Conservation (phyloP, 2,797 vertebrate genomes). For the Lemur catta region DNA sequence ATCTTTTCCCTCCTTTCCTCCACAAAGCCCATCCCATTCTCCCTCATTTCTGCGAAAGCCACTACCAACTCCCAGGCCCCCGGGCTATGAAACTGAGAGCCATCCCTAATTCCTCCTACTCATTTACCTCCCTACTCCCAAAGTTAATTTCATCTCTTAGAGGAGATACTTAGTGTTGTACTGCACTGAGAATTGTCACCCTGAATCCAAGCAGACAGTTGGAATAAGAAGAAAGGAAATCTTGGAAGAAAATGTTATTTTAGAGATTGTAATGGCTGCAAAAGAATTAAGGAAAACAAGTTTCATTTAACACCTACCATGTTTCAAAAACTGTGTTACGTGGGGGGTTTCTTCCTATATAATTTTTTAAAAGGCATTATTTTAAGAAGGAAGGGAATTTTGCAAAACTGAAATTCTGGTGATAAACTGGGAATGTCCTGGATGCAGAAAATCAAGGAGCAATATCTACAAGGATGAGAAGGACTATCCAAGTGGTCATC, state of each 20-base stretch:
- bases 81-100: background rate
- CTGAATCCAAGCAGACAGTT: background rate
- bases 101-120: background rate
- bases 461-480: background rate
- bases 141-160: background rate
- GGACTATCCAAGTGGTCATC: too few relatives aligned
- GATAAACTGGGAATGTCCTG: background rate
- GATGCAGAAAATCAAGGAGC: background rate
- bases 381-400: background rate
- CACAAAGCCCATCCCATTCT: background rate
- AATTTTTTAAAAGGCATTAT: background rate
- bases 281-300: constrained; percentile 24
- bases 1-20: background rate
- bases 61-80: background rate
- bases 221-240: constrained; percentile 22
- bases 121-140: background rate
- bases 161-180: background rate
- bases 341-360: background rate
- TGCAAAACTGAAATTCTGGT: background rate
- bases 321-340: background rate
- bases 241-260: background rate
- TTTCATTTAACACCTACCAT: constrained; percentile 6
- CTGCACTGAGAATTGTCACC: background rate
- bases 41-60: constrained; percentile 6
- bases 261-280: background rate